phyloP scores from a whole-genome alignment of 2,113 vertebrate genomes.

The Leptobrachium leishanense region DNA sequence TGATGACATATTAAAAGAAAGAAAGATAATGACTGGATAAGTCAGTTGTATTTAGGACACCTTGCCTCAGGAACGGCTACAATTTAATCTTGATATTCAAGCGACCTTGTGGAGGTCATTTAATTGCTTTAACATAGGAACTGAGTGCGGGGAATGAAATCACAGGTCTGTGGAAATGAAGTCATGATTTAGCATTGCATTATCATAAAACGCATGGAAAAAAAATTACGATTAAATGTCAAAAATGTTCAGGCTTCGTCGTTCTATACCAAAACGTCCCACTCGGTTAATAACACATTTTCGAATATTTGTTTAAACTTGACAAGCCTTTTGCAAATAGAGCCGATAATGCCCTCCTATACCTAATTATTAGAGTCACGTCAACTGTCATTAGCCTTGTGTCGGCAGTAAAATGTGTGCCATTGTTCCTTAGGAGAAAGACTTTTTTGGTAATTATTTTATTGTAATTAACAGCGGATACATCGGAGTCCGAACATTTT shows the following conservation, averaged over 20 bases:
- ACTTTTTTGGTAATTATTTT: not conserved
- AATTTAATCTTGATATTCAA: no score
- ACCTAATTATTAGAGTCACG: conserved; percentile 18
- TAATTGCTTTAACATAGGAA: no score
- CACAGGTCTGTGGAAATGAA: no score
- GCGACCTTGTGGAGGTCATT: no score
- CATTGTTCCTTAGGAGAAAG: conserved; percentile 1
- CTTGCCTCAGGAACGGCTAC: no score
- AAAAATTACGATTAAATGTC: no score
- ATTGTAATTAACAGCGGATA: not conserved
- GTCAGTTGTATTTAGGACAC: no score
- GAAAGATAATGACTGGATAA: no score
- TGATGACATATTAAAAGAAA: not conserved
- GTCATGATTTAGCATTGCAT: no score
- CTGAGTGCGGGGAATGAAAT: no score
- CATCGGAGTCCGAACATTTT: not conserved
- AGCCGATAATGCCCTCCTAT: not conserved
- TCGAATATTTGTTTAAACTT: conserved; percentile 26
- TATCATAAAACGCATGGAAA: no score
- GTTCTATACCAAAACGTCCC: not conserved
- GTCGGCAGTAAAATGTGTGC: not conserved
- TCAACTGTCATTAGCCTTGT: not conserved
- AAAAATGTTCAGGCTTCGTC: no score
- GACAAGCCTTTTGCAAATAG: conserved; percentile 18
- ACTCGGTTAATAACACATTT: conserved; percentile 9